Evolutionary conservation across 2,113 vertebrate species (phyloP).

Genomic region (Miniopterus natalensis): DNA sequence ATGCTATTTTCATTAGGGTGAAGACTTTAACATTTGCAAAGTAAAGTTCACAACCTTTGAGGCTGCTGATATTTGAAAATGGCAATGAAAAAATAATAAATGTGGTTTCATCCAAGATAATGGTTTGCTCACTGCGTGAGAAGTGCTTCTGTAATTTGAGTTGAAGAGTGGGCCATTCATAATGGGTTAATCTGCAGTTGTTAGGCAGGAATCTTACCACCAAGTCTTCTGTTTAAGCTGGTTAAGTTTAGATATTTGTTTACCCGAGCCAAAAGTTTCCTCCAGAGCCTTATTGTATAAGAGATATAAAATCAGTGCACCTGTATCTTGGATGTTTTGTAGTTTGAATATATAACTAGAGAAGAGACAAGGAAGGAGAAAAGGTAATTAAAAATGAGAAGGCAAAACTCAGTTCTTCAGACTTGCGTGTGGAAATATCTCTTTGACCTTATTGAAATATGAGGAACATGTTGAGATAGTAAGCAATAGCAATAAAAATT

Average conservation of each 20-base stretch:
- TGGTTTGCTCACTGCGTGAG: neutral
- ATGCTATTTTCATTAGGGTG: neutral
- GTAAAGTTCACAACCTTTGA: neutral
- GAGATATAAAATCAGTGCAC: neutral
- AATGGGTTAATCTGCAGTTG: neutral
- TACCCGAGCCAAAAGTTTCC: neutral
- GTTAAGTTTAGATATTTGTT: conserved; percentile 40
- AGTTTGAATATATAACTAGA: neutral
- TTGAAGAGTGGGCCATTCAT: neutral
- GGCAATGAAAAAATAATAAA: neutral
- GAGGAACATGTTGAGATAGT: conserved; percentile 80
- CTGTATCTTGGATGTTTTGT: conserved; percentile 18
- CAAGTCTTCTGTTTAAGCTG: neutral
- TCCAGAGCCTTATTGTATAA: conserved; percentile 20
- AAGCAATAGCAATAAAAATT: conserved; percentile 58
- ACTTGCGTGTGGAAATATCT: conserved; percentile 73
- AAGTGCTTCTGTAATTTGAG: conserved; percentile 5
- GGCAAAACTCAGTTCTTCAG: conserved; percentile 49
- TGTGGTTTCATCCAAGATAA: neutral
- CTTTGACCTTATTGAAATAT: conserved; percentile 87
- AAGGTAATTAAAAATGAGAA: conserved; percentile 50
- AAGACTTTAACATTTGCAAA: neutral
- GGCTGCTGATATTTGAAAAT: conserved; percentile 41
- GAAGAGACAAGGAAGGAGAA: neutral
- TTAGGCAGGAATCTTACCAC: neutral